Base-by-base conservation (phyloP, 2,797 vertebrate species). In the Acanthopagrus latus region DNA sequence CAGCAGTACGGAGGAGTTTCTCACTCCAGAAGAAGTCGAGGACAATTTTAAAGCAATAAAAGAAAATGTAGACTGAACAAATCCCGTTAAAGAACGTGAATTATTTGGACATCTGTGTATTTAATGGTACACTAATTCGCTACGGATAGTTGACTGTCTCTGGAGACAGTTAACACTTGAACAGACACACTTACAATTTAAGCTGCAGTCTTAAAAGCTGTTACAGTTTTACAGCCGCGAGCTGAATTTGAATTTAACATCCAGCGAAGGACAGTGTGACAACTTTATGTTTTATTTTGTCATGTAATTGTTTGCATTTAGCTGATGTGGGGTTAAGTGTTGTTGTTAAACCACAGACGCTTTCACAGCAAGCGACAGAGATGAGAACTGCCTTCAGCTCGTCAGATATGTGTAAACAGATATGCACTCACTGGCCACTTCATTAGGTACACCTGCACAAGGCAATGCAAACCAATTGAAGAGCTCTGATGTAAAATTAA, bases 181-280 rank as follows among this genome's bases (percentile, higher is more conserved):
- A 57, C 38, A 54, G 48, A 33, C 23, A 23, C 4, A 13, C 7
- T 20, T 2, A 47, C 74, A 55, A 41, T 29, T 64, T 20, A 60
- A 51, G 18, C 16, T 50, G 6, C 9, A 43, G 44, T 25, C 43
- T 52, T 5, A 25, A 48, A 48, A 3, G 50, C 46, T 23, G 7
- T 43, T 44, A 18, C 11, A 44, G 46, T 75, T 58, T 46, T 62
- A 68, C 59, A 23, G 41, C 44, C 50, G 52, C 57, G 29, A 23
- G 33, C n/a, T 46, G 51, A 29, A 41, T 44, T 5, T 23, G 57
- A 1, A 41, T 23, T 52, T 70, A 21, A 70, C 58, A 46, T 44
- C 18, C 9, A 62, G 23, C 29, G 17, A 13, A 56, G 41, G 12
- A 50, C 14, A 25, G 33, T 27, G 17, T 67, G 44, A 57, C 27